Percentiles rank a stretch among this genome's conserved stretches.
Evolutionary conservation across 2,113 vertebrate genomes (phyloP).

Genomic region (Pavo muticus): DNA sequence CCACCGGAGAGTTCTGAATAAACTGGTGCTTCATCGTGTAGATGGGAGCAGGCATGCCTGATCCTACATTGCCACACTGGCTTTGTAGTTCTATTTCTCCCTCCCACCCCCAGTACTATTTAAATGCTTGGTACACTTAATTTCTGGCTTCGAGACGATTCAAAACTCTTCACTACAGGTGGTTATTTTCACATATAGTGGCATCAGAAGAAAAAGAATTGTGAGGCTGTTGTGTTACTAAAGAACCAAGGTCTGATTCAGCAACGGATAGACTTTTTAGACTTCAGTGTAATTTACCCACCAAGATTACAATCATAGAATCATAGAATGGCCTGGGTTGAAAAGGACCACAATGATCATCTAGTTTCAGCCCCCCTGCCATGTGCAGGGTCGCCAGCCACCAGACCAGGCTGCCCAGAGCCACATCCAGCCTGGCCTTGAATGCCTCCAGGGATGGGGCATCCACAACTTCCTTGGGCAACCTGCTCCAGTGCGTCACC

Average conservation of each 20-base stretch:
- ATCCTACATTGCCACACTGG: accelerated
- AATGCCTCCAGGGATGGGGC: too few relatives aligned
- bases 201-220: background rate
- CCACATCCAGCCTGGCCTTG: too few relatives aligned
- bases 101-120: background rate
- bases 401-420: too few relatives aligned
- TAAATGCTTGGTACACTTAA: background rate
- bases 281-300: background rate
- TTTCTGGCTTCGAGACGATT: background rate
- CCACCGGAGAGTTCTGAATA: background rate
- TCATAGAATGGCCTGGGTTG: too few relatives aligned
- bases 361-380: too few relatives aligned
- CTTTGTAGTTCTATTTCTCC: background rate
- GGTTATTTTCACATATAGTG: background rate
- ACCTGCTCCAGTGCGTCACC: too few relatives aligned
- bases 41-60: background rate
- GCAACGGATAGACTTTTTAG: background rate
- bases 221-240: background rate
- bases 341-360: too few relatives aligned
- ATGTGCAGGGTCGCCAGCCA: too few relatives aligned
- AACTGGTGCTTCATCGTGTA: accelerated
- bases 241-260: background rate
- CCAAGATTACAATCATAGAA: background rate
- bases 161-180: background rate
- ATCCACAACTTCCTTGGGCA: too few relatives aligned